Percentiles rank a stretch among this genome's conserved stretches.
Evolutionary conservation across 2,888 invertebrate genomes (phyloP).

Genomic region (Drosophila lutescens): DNA sequence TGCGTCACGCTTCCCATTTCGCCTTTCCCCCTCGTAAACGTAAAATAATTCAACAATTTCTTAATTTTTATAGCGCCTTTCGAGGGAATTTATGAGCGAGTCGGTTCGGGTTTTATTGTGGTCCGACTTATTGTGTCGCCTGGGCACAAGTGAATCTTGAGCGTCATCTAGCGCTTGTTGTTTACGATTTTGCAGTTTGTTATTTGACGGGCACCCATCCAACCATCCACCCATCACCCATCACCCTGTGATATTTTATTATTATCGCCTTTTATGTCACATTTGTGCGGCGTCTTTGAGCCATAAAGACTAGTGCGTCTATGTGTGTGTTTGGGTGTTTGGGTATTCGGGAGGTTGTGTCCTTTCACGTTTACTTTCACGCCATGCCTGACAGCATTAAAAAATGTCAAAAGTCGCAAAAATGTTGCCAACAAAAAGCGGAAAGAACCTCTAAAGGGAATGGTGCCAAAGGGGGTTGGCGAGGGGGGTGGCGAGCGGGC

Average conservation of each 20-base stretch:
- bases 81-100: conserved; percentile 55
- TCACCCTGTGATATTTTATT: conserved; percentile 73
- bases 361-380: conserved; percentile 68
- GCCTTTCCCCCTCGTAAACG: conserved; percentile 43
- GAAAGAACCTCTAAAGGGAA: conserved; percentile 42
- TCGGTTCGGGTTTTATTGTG: conserved; percentile 48
- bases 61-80: conserved; percentile 71
- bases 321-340: conserved; percentile 10
- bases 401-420: conserved; percentile 80
- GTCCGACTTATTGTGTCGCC: conserved; percentile 26
- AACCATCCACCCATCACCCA: conserved; percentile 1
- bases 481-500: neutral
- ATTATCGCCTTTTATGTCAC: conserved; percentile 79
- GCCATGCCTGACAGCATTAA: conserved; percentile 77
- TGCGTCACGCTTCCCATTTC: neutral
- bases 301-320: conserved; percentile 64
- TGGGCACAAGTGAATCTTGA: conserved; percentile 66
- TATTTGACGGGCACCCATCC: conserved; percentile 53
- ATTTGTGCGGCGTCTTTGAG: conserved; percentile 79
- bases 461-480: conserved; percentile 15
- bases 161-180: conserved; percentile 75
- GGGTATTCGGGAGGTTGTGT: conserved; percentile 31
- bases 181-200: conserved; percentile 80
- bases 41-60: conserved; percentile 76
- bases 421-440: conserved; percentile 63